These are phyloP conservation scores for Hydrocynus forskahlii DNA, from an alignment of 2,797 vertebrate species.

Conservation along the genomic window DNA sequence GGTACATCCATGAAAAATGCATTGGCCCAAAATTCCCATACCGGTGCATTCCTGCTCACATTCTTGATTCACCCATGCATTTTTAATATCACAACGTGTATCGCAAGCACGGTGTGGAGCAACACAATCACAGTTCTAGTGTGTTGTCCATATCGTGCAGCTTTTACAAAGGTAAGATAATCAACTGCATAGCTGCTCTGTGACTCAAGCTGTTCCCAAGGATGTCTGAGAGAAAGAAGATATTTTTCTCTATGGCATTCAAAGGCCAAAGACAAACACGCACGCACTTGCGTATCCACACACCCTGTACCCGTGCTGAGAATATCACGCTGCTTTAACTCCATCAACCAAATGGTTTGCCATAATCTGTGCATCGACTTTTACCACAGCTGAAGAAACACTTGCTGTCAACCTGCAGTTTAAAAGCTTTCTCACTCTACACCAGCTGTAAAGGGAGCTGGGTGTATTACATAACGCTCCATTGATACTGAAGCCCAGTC, in stretches of 20 bases:
- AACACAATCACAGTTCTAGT: not conserved
- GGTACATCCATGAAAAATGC: too few relatives aligned
- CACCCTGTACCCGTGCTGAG: conserved; percentile 26
- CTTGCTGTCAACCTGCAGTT: not conserved
- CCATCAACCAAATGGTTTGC: not conserved
- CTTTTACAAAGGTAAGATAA: not conserved
- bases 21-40: too few relatives aligned
- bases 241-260: not conserved
- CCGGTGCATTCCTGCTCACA: too few relatives aligned
- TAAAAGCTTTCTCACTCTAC: conserved; percentile 4
- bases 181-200: conserved; percentile 1
- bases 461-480: conserved; percentile 7
- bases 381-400: not conserved
- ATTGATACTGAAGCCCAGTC: conserved; percentile 8
- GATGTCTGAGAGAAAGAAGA: not conserved
- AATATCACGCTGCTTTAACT: conserved; percentile 60
- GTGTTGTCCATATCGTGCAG: not conserved
- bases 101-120: not conserved
- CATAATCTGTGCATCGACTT: conserved; percentile 13
- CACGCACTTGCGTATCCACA: not conserved
- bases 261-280: conserved; percentile 13
- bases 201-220: conserved; percentile 10
- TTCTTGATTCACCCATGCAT: too few relatives aligned
- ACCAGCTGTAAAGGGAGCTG: not conserved
- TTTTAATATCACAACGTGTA: not conserved